Base-by-base conservation (phyloP, 2,797 vertebrate genomes). In the Cephalopachus bancanus region DNA sequence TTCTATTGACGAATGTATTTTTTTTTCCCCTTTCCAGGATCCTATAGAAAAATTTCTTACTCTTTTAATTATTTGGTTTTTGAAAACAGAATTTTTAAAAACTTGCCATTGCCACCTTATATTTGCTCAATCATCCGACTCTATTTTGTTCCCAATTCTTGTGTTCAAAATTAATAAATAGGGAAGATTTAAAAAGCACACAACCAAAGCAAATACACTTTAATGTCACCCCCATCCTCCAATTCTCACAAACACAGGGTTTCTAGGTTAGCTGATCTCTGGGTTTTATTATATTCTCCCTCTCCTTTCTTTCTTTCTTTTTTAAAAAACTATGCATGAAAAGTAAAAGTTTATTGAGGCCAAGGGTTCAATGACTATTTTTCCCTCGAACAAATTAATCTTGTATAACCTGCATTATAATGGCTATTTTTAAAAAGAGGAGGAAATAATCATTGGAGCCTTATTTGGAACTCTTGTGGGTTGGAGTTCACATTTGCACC, bases 401-500 rank as follows among this genome's bases (percentile, higher is more conserved):
- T 98, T 97, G 89, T 97, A 97, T 93, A 91, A 85, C 97, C 96
- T 97, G 60, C 80, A 51, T 98, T 97, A 91, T 98, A 95, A 98
- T 98, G 97, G 94, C 92, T 33, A 97, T 98, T 91, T 97, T 96
- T 96, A 74, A 96, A 97, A 97, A 97, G 96, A 97, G 90, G 97
- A 97, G 97, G 97, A 98, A 98, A 98, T 98, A 98, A 96, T 98
- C 92, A 96, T 96, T 79, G 96, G 24, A 94, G 88, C 96, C 94
- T 97, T 98, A 95, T 97, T 98, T 98, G 97, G 95, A 96, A 97
- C 97, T 95, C 65, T 98, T 97, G 97, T 96, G 96, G 96, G 96
- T 93, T 96, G 33, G 84, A 95, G 97, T 96, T 98, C 98, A 97
- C 98, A 95, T 98, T 98, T 98, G 97, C 95, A 97, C 97, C 96